These are phyloP conservation scores for Heliconius ismenius DNA, from an alignment of 2,888 invertebrate species.

Conservation along the genomic window DNA sequence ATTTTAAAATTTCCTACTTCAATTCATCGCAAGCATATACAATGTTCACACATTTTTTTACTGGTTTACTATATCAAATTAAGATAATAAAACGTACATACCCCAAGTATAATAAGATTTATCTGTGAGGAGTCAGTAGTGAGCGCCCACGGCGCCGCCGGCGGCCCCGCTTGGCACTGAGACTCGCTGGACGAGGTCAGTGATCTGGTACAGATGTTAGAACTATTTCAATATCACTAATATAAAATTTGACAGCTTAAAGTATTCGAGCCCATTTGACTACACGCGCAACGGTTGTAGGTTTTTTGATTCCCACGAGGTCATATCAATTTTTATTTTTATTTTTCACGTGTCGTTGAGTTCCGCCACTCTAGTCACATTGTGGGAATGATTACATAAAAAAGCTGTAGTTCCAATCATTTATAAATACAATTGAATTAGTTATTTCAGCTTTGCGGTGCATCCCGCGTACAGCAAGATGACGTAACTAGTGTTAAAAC, in stretches of 20 bases:
- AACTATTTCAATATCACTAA: constrained; percentile 17
- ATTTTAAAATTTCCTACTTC: no score
- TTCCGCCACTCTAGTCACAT: no score
- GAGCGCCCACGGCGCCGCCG: constrained; percentile 77
- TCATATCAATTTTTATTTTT: background rate
- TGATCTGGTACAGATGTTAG: constrained; percentile 53
- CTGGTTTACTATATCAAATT: background rate
- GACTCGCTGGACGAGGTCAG: constrained; percentile 72
- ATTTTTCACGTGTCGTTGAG: background rate
- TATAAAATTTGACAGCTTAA: no score
- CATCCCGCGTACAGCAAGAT: no score
- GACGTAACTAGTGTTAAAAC: no score
- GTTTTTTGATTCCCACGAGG: background rate
- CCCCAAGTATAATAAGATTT: constrained; percentile 93
- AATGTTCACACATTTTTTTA: no score
- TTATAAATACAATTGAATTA: no score
- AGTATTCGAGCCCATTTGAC: no score
- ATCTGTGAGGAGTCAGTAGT: constrained; percentile 82
- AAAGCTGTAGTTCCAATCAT: no score
- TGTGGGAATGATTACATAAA: background rate
- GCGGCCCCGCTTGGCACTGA: constrained; percentile 71
- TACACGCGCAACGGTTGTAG: background rate
- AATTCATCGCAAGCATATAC: no score
- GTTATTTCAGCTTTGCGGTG: no score
- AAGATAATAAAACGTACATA: constrained; percentile 52